phyloP scores from a whole-genome alignment of 2,113 vertebrate species.

The Grallaria varia region DNA sequence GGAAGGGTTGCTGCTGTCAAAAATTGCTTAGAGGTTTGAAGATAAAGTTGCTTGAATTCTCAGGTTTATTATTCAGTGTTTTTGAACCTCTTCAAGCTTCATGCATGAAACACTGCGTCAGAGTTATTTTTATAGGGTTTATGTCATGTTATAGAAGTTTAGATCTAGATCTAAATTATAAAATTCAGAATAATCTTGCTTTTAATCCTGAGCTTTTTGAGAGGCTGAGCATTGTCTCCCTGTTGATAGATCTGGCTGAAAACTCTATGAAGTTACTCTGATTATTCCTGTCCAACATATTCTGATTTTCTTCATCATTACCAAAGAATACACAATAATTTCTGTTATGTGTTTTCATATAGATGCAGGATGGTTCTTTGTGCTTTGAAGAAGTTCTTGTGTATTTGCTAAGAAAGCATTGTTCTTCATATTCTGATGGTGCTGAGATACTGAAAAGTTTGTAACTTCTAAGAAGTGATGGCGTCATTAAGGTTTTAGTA shows the following conservation, averaged over 20 bases:
- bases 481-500: not conserved
- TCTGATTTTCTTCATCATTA: not conserved
- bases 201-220: not conserved
- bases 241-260: not conserved
- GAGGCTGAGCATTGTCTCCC: not conserved
- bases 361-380: not conserved
- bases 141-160: not conserved
- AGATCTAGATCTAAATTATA: not conserved
- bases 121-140: not conserved
- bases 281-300: not conserved
- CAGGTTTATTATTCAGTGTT: not conserved
- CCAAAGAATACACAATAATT: not conserved
- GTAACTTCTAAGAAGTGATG: not conserved
- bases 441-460: not conserved
- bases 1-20: not conserved
- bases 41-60: not conserved
- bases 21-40: not conserved
- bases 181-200: not conserved
- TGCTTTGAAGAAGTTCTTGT: not conserved
- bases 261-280: not conserved
- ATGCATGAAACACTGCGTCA: not conserved
- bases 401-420: not conserved
- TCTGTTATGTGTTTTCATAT: not conserved
- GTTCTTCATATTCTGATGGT: not conserved
- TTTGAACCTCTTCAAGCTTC: not conserved